These are phyloP conservation scores for Enteromius treurensis DNA, from an alignment of 2,797 vertebrate genomes.

Conservation along the genomic window DNA sequence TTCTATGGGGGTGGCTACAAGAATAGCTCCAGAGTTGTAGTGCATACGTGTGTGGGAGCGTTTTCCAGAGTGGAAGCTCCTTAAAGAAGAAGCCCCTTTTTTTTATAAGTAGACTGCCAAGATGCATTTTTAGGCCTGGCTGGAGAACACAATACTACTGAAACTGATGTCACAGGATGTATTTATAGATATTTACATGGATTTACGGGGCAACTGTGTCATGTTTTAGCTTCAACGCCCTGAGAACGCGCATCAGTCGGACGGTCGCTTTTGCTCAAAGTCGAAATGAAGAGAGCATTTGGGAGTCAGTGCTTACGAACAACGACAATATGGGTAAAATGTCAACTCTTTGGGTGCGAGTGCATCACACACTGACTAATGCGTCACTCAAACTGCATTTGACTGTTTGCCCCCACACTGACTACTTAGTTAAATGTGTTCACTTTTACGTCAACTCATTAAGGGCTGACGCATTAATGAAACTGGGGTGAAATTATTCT, in stretches of 20 bases:
- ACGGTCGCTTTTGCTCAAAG: conserved; percentile 31
- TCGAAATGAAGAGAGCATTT: conserved; percentile 48
- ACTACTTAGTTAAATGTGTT: conserved; percentile 51
- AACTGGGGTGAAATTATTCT: conserved; percentile 41
- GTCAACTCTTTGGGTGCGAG: conserved; percentile 62
- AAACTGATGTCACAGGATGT: conserved; percentile 75
- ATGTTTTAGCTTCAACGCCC: conserved; percentile 59
- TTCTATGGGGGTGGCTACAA: conserved; percentile 71
- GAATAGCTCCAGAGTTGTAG: conserved; percentile 80
- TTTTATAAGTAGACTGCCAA: conserved; percentile 74
- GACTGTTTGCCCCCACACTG: conserved; percentile 58
- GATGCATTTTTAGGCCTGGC: conserved; percentile 76
- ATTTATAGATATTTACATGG: conserved; percentile 73
- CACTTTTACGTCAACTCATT: conserved; percentile 52
- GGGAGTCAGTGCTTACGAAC: conserved; percentile 55
- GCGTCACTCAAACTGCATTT: conserved; percentile 57
- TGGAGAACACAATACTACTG: conserved; percentile 70
- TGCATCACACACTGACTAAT: conserved; percentile 62
- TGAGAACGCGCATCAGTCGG: conserved; percentile 55
- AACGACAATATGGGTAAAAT: conserved; percentile 62
- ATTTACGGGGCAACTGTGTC: conserved; percentile 65
- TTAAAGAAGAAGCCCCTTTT: conserved; percentile 58
- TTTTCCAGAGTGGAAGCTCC: conserved; percentile 66
- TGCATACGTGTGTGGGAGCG: conserved; percentile 72
- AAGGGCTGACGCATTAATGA: conserved; percentile 23